Base-by-base conservation (phyloP, 2,113 vertebrate species). In the Noctilio leporinus region DNA sequence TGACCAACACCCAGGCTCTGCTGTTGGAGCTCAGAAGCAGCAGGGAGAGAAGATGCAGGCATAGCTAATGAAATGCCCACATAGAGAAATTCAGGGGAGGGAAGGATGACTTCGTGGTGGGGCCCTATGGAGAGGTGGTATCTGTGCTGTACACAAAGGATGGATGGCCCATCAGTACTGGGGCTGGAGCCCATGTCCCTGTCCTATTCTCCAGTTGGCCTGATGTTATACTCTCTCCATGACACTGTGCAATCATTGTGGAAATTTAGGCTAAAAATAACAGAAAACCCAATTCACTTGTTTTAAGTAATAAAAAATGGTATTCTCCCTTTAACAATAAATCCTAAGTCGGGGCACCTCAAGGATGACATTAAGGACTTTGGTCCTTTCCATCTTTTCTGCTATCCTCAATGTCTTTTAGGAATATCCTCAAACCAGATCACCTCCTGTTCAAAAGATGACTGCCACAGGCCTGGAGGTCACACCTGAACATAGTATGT, bases 131-230 rank as follows among this genome's bases (percentile, higher is more conserved):
- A 47, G 53, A 67, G 69, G 57, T 0, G 20, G 19, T 20, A 35
- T 35, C 57, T 0, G 1, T 49, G 30, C 24, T 45, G 2, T 19
- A 24, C 38, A 82, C 33, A 33, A 53, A 83, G 72, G 90, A n/a
- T 53, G 53, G n/a, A n/a, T 7, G 59, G 17, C 16, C 14, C 47
- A 2, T 40, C 6, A 0, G 1, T 24, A 64, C n/a, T 7, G 0
- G 26, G 19, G 28, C 35, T 45, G 28, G 43, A 84, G 70, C 9
- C 45, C 83, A 26, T 0, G 0, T 28, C 62, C 45, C 28, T 55
- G 38, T 17, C 24, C 24, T 47, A 3, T 4, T 45, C 43, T 75
- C 75, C 57, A 73, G 17, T 20, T 11, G 26, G 33, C 12, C 72
- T 70, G 28, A 72, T 19, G 19, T 8, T 19, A 2, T 22, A 33